A percentile compares a stretch with the other conserved stretches of the same genome.
Evolutionary conservation across 2,113 vertebrate species (phyloP).

Genomic region (Bambusicola thoracicus): DNA sequence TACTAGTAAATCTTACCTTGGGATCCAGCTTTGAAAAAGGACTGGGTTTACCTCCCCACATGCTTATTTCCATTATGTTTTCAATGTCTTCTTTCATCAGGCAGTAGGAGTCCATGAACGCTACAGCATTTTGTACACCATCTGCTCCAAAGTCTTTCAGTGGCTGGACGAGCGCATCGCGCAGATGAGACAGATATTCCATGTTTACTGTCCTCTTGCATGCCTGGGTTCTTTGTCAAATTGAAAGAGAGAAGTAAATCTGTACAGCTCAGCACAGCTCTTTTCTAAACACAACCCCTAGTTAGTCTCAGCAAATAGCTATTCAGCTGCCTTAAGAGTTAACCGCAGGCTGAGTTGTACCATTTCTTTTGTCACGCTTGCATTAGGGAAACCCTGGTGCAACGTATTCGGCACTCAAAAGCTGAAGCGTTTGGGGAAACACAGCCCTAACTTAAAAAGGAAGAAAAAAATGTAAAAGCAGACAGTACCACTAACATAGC

Average conservation of each 20-base stretch:
- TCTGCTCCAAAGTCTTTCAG: constrained; percentile 82
- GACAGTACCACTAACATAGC: neutral
- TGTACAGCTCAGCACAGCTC: neutral
- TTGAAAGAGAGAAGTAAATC: neutral
- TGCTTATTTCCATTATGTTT: constrained; percentile 93
- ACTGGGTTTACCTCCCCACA: constrained; percentile 88
- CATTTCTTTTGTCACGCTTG: neutral
- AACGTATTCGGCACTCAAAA: neutral
- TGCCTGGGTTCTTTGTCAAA: constrained; percentile 82
- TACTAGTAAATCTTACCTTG: constrained; percentile 81
- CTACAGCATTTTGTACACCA: constrained; percentile 83
- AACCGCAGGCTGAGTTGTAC: neutral
- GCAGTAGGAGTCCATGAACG: constrained; percentile 90
- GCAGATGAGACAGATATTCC: constrained; percentile 89
- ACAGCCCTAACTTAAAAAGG: neutral
- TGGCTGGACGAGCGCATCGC: constrained; percentile 85
- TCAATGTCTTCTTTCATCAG: constrained; percentile 94
- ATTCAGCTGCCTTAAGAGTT: neutral
- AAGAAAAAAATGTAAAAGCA: neutral
- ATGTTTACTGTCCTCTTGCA: constrained; percentile 89
- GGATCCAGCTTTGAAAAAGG: constrained; percentile 92
- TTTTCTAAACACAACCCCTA: neutral
- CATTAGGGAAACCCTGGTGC: rapidly evolving
- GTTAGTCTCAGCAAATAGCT: neutral
- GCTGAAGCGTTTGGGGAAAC: rapidly evolving